phyloP scores from a whole-genome alignment of 2,797 vertebrate species.

The Poecilia velifera region DNA sequence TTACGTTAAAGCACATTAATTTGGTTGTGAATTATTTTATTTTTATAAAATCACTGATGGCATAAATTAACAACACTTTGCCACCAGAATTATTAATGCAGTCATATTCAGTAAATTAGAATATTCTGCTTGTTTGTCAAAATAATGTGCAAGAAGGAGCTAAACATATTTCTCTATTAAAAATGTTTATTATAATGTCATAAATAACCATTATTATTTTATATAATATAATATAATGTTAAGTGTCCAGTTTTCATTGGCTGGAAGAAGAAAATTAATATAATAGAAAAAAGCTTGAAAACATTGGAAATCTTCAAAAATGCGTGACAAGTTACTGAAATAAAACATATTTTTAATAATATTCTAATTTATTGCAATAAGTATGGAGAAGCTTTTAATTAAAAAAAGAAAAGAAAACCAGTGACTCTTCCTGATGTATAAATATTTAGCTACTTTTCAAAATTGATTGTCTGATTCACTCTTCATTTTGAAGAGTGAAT shows the following conservation, averaged over 20 bases:
- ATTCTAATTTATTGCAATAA: neutral
- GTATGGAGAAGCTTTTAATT: neutral
- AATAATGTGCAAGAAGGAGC: neutral
- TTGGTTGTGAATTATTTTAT: neutral
- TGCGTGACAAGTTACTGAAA: neutral
- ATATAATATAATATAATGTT: too few species aligned
- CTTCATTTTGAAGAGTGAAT: neutral
- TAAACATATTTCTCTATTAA: neutral
- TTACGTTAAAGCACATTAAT: neutral
- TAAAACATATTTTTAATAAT: neutral
- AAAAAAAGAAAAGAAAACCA: neutral
- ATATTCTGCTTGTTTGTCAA: neutral
- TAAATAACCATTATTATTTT: too few species aligned
- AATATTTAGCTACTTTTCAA: neutral
- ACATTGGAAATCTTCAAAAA: neutral
- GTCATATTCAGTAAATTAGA: neutral
- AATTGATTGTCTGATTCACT: too few species aligned
- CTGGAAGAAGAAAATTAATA: neutral
- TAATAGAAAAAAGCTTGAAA: neutral
- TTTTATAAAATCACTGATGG: neutral
- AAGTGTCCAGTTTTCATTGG: neutral
- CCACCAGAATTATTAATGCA: neutral
- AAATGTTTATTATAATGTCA: too few species aligned
- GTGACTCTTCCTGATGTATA: neutral
- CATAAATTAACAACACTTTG: neutral